Base-by-base conservation (phyloP, 2,113 vertebrate species). In the Nannospalax galili region DNA sequence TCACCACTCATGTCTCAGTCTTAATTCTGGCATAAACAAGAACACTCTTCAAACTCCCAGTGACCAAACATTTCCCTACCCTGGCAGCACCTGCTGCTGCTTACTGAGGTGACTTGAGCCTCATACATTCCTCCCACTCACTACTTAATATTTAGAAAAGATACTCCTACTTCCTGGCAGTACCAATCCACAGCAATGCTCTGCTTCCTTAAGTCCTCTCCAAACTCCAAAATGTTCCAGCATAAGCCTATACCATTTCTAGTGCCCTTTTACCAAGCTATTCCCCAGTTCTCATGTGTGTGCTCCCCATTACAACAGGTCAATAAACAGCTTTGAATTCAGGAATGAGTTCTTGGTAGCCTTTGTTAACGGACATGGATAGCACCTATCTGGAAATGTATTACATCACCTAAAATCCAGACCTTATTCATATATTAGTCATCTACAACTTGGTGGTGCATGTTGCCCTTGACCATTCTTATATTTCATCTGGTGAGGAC, bases 71-170 rank as follows among this genome's bases (percentile, higher is more conserved):
- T 8, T 72, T 4, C 40, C 58, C 22, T 22, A 0, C 32, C 56
- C 67, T 75, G n/a, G n/a, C n/a, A 69, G 45, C 42, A 30, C 3
- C 52, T 8, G 9, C 48, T 60, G 17, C 56, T 42, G 20, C 64
- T 70, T 11, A 17, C 12, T 60, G 0, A 0, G 2, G 0, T 22
- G 67, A 42, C n/a, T 16, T 72, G 2, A 26, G 72, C 19, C 19
- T 85, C 62, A 32, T 19, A 20, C 30, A 10, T 37, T 64, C 30
- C 70, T 88, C 40, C 72, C 69, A 20, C 32, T 58, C 67, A 22
- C 11, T 6, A 40, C 1, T 3, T 5, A 24, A 24, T 42, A 12
- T 17, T 12, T 14, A 48, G 1, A n/a, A 91, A 73, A 85, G 24
- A 35, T 70, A 77, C 42, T 20, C 32, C 42, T 35, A 6, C 3